Percentiles rank a stretch among this genome's conserved stretches.
Evolutionary conservation across 2,113 vertebrate genomes (phyloP).

Genomic region (Chionodraco myersi): DNA sequence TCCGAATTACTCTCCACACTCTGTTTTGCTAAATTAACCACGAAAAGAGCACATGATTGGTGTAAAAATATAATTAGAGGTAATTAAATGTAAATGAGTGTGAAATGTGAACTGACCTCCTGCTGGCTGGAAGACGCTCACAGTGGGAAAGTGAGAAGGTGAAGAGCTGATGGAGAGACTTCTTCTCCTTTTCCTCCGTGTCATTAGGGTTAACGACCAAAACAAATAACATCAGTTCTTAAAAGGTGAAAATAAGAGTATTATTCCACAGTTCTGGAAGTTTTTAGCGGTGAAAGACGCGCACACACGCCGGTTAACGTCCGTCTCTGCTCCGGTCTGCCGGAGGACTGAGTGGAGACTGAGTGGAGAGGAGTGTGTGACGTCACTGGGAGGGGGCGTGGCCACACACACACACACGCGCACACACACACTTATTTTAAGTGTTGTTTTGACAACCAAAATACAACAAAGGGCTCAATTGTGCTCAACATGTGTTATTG

Average conservation of each 20-base stretch:
- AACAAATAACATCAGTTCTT: accelerated
- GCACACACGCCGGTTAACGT: accelerated
- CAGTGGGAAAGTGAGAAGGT: not conserved
- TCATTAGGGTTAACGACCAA: not conserved
- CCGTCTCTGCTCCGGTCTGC: conserved; percentile 13
- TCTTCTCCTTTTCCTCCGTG: not conserved
- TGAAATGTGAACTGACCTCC: conserved; percentile 53
- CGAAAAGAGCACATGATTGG: accelerated
- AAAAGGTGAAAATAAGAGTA: not conserved
- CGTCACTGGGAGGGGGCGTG: conserved; percentile 39
- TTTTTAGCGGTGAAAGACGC: not conserved
- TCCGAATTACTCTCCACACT: conserved; percentile 23
- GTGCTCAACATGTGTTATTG: too few species aligned
- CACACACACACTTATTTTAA: too few species aligned
- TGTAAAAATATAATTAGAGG: not conserved
- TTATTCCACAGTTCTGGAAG: not conserved
- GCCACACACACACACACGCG: not conserved
- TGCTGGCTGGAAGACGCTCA: conserved; percentile 17
- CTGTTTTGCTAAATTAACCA: accelerated
- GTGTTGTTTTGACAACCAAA: too few species aligned
- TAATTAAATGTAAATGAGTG: not conserved
- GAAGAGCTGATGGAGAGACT: conserved; percentile 28
- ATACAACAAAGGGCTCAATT: too few species aligned
- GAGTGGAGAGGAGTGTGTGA: not conserved
- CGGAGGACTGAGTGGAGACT: conserved; percentile 34